phyloP scores from a whole-genome alignment of 2,888 invertebrate genomes.

The Phalangium opilio region DNA sequence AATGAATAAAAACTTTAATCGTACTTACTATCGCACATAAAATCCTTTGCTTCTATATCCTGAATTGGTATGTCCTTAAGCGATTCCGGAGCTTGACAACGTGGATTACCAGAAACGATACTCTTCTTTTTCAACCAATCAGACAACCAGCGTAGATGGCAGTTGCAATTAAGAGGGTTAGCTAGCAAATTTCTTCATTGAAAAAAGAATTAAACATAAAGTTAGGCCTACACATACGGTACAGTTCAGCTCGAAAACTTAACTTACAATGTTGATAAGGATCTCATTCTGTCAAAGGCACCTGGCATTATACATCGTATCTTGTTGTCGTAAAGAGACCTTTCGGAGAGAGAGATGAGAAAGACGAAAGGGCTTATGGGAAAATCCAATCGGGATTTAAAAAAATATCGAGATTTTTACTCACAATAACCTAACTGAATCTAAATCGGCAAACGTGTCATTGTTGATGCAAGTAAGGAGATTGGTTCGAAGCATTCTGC shows the following conservation, averaged over 20 bases:
- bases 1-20: background rate
- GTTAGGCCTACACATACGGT: too few relatives aligned
- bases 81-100: constrained; percentile 57
- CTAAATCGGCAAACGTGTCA: constrained; percentile 31
- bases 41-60: constrained; percentile 67
- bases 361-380: background rate
- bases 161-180: constrained; percentile 84
- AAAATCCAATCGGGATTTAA: background rate
- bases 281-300: constrained; percentile 68
- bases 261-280: constrained; percentile 33
- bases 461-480: constrained; percentile 36
- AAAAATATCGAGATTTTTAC: too few relatives aligned
- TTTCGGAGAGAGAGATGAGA: constrained; percentile 26
- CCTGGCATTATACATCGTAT: constrained; percentile 83
- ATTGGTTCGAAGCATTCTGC: constrained; percentile 37
- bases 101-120: constrained; percentile 50
- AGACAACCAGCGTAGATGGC: constrained; percentile 80
- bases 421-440: constrained; percentile 25
- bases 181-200: constrained; percentile 55
- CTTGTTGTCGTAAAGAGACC: constrained; percentile 71
- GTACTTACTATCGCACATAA: constrained; percentile 53
- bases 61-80: constrained; percentile 61
- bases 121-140: constrained; percentile 69
- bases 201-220: background rate
- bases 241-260: constrained; percentile 27